Evolutionary conservation across 2,797 vertebrate genomes (phyloP), one percentile per base, ranked within the genome.

Genomic region (Sebastes minor): DNA sequence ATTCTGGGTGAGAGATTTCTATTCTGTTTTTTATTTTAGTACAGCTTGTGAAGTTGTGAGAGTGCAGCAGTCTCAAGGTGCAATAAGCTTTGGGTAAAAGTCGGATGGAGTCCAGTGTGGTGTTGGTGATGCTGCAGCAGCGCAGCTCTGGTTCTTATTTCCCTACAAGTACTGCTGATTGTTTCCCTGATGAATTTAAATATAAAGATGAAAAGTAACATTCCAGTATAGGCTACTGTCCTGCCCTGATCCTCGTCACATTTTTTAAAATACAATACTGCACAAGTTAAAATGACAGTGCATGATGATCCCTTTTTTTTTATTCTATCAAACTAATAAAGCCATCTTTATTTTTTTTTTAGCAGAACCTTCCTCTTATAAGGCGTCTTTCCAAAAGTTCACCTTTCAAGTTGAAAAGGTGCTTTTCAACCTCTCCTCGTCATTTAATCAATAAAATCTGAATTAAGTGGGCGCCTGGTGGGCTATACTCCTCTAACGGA

Each of bases 1-100:
- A 57, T 90, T 93, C 91, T 88, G 92, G 95, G 95, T 96, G 86
- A 95, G 95, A 82, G 18, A 52, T 52, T 52, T 20, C 18, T 52
- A 8, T 20, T 49, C 18, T 52, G 18, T 66, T 71, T 25, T 8
- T 55, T 32, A 30, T 63, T 59, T 35, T 69, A 70, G 27, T n/a
- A 12, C 63, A 53, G 61, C 55, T 70, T 67, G 25, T 61, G 14
- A 76, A 76, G 80, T 81, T 86, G 30, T 30, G 56, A 57, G 74
- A 74, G 80, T 64, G 4, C 76, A 1, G 63, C 27, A 46, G 52
- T 60, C 32, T 61, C 32, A 4, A 7, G 14, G 67, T 10, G 67
- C 38, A 32, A 62, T 3, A 20, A n/a, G 78, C 75, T 68, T 68
- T 12, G 60, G 25, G 62, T 63, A 88, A 92, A 33, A 93, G 92